Evolutionary conservation across 1,140 invertebrate genomes (phyloP), one percentile per base, ranked within the genome.

Genomic region (Scaptomyza graminum): DNA sequence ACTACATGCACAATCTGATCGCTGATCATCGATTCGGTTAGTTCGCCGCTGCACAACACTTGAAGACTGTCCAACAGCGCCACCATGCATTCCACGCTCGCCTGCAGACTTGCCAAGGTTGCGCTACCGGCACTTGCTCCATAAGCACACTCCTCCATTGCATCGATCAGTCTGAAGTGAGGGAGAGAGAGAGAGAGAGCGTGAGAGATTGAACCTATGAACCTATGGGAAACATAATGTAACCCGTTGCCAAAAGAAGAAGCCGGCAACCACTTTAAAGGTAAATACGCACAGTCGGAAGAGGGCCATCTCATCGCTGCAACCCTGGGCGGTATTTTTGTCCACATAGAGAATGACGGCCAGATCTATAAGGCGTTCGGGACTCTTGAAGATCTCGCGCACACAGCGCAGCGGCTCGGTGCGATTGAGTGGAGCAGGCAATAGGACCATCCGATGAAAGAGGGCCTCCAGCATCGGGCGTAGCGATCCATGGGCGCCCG

Each of bases 361-460:
- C 81, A 96, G 93, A 90, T 96, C 95, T 1, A 96, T 94, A 22
- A 97, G 93, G 49, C 95, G 92, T 76, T 94, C 95, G 1, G 96
- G 95, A 82, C 94, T 95, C 57, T 94, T 93, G 6, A 96, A 91
- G 18, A 96, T 91, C 93, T 97, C 96, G 72, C 95, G 94, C 1
- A 97, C 93, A 71, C 96, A 96, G 74, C 96, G 95, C 7, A 98
- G 90, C 0, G 97, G 95, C 88, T 98, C 97, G 4, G 96, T 93
- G 39, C 97, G 94, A 92, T 97, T 96, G 41, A 95, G 93, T 0
- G 96, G 95, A 0, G 96, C 95, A 22, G 97, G 97, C 92, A 98
- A 96, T 0, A 98, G 92, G 0, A 98, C 92, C 96, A 98, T 98
- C 37, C 97, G 93, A 92, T 98, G 97, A 90, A 98, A 98, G 2